phyloP scores from a whole-genome alignment of 2,888 invertebrate genomes.

The Metopia argyrocephala region DNA sequence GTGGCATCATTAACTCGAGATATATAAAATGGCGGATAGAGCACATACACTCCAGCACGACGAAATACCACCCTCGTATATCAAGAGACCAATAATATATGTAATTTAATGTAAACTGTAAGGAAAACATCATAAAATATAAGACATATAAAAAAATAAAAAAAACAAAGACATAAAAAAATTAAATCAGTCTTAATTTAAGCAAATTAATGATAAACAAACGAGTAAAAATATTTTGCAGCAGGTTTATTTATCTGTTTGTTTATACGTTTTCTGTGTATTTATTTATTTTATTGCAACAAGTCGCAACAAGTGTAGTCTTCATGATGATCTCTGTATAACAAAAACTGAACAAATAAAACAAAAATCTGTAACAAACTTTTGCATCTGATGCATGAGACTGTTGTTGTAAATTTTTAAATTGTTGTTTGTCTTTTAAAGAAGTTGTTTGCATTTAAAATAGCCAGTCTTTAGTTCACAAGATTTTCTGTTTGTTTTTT shows the following conservation, averaged over 20 bases:
- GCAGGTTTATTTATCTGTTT: slow-evolving; percentile 34
- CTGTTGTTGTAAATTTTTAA: too few species aligned
- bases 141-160: too few species aligned
- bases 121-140: too few species aligned
- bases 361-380: slow-evolving; percentile 55
- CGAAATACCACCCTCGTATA: too few species aligned
- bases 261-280: neutral
- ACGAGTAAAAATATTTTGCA: slow-evolving; percentile 33
- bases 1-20: too few species aligned
- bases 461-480: neutral
- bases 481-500: slow-evolving; percentile 5
- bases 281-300: slow-evolving; percentile 23
- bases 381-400: neutral
- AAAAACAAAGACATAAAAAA: too few species aligned
- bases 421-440: too few species aligned
- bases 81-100: too few species aligned
- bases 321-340: too few species aligned
- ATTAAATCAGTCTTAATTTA: neutral
- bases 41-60: too few species aligned
- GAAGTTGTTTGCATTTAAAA: neutral
- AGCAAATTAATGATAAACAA: slow-evolving; percentile 29
- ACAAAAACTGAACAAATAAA: neutral
- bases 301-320: slow-evolving; percentile 16
- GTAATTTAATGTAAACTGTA: too few species aligned
- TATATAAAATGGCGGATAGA: too few species aligned